These are phyloP conservation scores for Drosophila quinaria DNA, from an alignment of 2,888 invertebrate species.

Conservation along the genomic window DNA sequence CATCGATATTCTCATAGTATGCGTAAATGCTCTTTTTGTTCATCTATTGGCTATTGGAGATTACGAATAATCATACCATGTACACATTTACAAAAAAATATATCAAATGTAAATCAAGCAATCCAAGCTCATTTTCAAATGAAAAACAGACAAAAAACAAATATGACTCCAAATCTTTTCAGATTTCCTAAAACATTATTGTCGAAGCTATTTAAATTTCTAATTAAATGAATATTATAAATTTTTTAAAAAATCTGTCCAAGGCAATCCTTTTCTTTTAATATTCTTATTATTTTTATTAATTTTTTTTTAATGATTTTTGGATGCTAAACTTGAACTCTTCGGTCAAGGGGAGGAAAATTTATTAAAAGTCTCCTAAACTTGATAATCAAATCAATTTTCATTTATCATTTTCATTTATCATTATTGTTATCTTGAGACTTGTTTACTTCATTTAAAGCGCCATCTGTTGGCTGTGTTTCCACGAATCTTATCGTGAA, in stretches of 20 bases:
- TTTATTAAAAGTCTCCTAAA: not conserved
- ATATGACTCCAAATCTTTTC: not conserved
- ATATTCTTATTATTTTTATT: not conserved
- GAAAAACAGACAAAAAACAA: no score
- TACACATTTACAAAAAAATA: conserved; percentile 88
- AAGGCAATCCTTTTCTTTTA: not conserved
- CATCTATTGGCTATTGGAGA: conserved; percentile 91
- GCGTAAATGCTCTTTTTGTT: conserved; percentile 92
- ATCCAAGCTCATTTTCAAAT: no score
- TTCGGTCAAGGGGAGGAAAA: no score
- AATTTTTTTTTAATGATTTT: no score
- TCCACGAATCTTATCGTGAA: not conserved
- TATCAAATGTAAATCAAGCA: not conserved
- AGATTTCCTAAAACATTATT: not conserved
- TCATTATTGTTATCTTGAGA: not conserved
- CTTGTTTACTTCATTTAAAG: not conserved
- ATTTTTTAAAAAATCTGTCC: not conserved
- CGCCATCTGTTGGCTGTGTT: not conserved
- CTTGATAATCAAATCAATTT: not conserved
- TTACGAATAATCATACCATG: conserved; percentile 92
- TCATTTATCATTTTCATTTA: no score
- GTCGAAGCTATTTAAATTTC: no score
- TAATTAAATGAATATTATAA: no score
- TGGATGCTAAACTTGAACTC: no score
- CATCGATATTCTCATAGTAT: conserved; percentile 87